Evolutionary conservation across 2,113 vertebrate species (phyloP), one percentile per base, ranked within the genome.

Genomic region (Pipra filicauda): DNA sequence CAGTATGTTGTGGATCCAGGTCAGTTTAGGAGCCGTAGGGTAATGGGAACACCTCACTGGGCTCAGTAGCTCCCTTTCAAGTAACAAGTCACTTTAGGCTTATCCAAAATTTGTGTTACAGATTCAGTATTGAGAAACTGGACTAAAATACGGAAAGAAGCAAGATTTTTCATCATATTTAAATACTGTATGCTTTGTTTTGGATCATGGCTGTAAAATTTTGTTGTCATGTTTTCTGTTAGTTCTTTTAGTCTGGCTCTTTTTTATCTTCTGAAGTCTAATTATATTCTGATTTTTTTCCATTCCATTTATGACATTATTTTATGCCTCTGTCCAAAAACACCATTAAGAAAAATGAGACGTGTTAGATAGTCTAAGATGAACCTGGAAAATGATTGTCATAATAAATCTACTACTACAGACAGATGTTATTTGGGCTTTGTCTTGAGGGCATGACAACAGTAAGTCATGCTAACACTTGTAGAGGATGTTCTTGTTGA

Each of bases 391-490:
- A 75, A 91, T 26, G 84, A 48, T 9, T 82, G 23, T 17, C 30
- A 35, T 89, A 46, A 87, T 59, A 88, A 85, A 57, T 75, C 19
- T 55, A 22, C 23, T 69, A 15, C 13, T 93, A 61, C 19, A n/a
- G 12, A 78, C 31, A 85, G 39, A 72, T 65, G 44, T 64, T 55
- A 52, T 52, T 79, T 88, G 44, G 58, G 14, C 6, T 59, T 85
- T 82, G 10, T 57, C 71, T 41, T 41, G 44, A 79, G 66, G 85
- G 66, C 7, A 4, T 69, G 70, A 72, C 48, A 58, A 43, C 0
- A 21, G 14, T 44, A 91, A 94, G 8, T 85, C 90, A 44, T 75
- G 90, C 62, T 88, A 85, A 88, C 74, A 89, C 90, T 89, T 85
- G 81, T 82, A 88, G 62, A 81, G 39, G 48, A 76, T 44, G 58